Percentiles rank a stretch among this genome's conserved stretches.
phyloP scores from a whole-genome alignment of 1,140 invertebrate genomes.

The Protaetia brevitarsis region DNA sequence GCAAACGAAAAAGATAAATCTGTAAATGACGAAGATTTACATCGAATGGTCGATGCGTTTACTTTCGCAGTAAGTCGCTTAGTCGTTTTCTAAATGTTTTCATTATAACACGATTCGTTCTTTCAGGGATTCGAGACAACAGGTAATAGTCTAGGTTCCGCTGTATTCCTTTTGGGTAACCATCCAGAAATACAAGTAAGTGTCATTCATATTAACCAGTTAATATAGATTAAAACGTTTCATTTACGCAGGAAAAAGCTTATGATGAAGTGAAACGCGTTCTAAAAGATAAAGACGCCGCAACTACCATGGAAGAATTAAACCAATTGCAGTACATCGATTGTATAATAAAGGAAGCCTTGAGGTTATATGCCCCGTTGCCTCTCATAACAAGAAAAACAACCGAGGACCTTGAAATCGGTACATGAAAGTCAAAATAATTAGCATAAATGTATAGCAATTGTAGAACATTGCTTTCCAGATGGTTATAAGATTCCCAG shows the following conservation, averaged over 20 bases:
- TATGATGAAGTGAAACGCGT: constrained; percentile 23
- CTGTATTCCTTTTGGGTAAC: not conserved
- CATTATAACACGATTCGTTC: not conserved
- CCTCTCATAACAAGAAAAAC: constrained; percentile 51
- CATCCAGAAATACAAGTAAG: not conserved
- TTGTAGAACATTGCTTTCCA: not conserved
- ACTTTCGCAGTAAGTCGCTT: not conserved
- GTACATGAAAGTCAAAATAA: constrained; percentile 29
- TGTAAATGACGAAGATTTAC: not conserved
- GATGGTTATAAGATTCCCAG: constrained; percentile 46
- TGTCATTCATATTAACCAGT: constrained; percentile 42
- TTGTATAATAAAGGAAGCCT: constrained; percentile 55
- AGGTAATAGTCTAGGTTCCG: not conserved
- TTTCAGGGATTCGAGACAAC: not conserved
- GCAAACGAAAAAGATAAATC: not conserved
- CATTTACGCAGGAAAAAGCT: constrained; percentile 33
- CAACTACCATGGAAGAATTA: constrained; percentile 41
- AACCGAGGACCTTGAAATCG: constrained; percentile 44
- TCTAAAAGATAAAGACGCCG: not conserved
- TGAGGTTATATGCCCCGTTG: constrained; percentile 58
- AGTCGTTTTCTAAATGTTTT: not conserved
- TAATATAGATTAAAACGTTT: not conserved
- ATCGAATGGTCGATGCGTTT: not conserved
- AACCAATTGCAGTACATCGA: constrained; percentile 58
- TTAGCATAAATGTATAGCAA: not conserved